phyloP scores from a whole-genome alignment of 2,888 invertebrate species.

The Sepiola atlantica region DNA sequence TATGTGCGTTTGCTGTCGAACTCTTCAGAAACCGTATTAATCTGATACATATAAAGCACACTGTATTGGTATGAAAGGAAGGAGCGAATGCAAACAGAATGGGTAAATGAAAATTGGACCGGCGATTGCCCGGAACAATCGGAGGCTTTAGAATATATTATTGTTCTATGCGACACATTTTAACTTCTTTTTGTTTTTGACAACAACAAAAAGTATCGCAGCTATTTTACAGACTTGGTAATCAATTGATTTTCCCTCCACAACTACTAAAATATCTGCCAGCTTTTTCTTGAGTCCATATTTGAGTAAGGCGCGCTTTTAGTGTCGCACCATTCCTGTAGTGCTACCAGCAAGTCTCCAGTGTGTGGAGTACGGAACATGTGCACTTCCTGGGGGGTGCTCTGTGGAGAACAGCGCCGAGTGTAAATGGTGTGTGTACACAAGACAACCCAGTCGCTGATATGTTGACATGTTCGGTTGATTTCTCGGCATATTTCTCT shows the following conservation, averaged over 20 bases:
- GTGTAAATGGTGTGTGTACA: slow-evolving; percentile 42
- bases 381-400: slow-evolving; percentile 37
- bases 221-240: background rate
- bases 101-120: background rate
- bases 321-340: slow-evolving; percentile 35
- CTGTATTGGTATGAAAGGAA: background rate
- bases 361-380: slow-evolving; percentile 43
- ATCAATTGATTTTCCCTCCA: slow-evolving; percentile 18
- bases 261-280: background rate
- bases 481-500: slow-evolving; percentile 38
- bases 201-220: background rate
- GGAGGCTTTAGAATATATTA: background rate
- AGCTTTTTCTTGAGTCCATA: background rate
- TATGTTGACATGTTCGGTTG: slow-evolving; percentile 45
- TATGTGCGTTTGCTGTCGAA: background rate
- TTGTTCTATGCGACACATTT: background rate
- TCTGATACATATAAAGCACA: background rate
- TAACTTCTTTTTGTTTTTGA: background rate
- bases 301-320: background rate
- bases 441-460: slow-evolving; percentile 10
- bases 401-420: slow-evolving; percentile 23
- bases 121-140: background rate
- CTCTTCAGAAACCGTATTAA: background rate
- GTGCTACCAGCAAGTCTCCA: slow-evolving; percentile 42
- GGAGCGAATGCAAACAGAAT: background rate